Evolutionary conservation across 2,113 vertebrate species (phyloP).

Genomic region (Columba janthina): DNA sequence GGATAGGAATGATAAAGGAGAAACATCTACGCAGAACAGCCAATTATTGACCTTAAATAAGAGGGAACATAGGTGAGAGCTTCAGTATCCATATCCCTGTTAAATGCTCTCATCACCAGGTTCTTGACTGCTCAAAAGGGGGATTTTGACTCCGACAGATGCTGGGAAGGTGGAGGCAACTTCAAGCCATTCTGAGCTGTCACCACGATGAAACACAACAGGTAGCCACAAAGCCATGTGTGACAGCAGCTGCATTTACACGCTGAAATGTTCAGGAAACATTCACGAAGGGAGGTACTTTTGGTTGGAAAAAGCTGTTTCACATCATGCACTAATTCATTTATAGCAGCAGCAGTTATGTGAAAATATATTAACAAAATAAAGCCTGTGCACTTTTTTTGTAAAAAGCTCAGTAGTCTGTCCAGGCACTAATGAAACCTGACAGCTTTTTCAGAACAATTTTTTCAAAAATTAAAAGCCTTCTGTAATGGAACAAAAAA

Average conservation of each 20-base stretch:
- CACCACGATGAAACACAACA: not conserved
- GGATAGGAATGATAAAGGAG: not conserved
- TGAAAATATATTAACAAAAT: slow-evolving; percentile 9
- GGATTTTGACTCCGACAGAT: not conserved
- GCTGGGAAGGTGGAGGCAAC: not conserved
- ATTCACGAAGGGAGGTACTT: not conserved
- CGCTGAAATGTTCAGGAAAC: not conserved
- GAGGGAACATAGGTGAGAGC: not conserved
- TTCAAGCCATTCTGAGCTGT: not conserved
- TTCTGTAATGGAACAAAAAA: not conserved
- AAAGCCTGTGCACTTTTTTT: not conserved
- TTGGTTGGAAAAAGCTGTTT: not conserved
- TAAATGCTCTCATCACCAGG: not conserved
- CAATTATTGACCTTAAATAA: not conserved
- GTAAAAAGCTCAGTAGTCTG: not conserved
- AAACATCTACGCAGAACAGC: not conserved
- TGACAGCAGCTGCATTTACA: slow-evolving; percentile 5
- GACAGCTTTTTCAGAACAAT: not conserved
- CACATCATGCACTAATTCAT: not conserved
- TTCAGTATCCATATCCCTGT: not conserved
- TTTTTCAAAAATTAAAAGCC: not conserved
- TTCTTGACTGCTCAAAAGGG: not conserved
- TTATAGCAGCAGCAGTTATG: not conserved
- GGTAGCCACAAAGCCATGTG: not conserved
- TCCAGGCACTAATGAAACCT: not conserved